Percentiles rank a stretch among this genome's conserved stretches.
Conservation (phyloP, 2,113 vertebrate genomes). For the Microtus richardsoni region DNA sequence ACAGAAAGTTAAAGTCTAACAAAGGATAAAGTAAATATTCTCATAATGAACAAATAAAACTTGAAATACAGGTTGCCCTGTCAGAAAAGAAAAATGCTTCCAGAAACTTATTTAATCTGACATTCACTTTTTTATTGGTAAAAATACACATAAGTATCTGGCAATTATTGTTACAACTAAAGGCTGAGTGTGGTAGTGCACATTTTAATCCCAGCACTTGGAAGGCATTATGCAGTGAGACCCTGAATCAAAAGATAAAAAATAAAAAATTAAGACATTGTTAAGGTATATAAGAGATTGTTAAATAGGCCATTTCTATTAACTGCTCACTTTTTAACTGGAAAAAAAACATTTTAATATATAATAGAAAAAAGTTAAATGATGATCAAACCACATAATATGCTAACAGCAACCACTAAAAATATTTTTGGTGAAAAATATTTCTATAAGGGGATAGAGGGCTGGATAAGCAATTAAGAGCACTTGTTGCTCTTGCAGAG, state of each 20-base stretch:
- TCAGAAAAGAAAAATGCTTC: constrained; percentile 27
- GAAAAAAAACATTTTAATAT: not conserved
- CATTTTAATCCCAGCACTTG: not conserved
- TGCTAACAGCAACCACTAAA: not conserved
- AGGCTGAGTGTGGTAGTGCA: not conserved
- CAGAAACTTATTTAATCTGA: constrained; percentile 14
- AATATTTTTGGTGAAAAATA: constrained; percentile 17
- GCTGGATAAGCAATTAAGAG: not conserved
- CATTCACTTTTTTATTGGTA: not conserved
- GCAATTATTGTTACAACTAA: constrained; percentile 19
- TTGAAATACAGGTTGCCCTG: not conserved
- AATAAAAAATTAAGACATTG: not conserved
- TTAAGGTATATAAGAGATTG: not conserved
- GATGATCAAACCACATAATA: not conserved
- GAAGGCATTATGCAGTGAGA: not conserved
- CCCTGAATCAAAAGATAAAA: not conserved
- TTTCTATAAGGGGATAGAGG: not conserved
- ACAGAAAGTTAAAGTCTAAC: not conserved
- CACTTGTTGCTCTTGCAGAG: not conserved
- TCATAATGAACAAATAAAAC: not conserved
- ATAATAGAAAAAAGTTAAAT: constrained; percentile 37
- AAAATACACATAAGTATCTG: constrained; percentile 33
- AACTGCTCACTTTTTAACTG: constrained; percentile 8
- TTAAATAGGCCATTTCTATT: constrained; percentile 6
- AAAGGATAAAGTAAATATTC: not conserved